Base-by-base conservation (phyloP, 2,113 vertebrate genomes). In the Siphamia tubifer region DNA sequence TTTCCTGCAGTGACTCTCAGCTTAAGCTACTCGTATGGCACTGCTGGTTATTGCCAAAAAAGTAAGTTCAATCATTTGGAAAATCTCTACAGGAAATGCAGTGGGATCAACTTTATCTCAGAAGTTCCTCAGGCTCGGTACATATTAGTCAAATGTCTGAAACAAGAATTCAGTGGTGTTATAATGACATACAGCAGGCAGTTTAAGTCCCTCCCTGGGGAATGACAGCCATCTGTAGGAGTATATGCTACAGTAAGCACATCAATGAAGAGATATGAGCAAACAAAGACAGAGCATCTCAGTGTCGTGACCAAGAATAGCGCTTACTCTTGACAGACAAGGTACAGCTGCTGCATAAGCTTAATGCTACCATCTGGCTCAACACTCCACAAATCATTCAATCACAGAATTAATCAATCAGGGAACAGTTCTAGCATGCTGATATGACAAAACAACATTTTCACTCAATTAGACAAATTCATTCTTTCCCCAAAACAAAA, bases 261-360 rank as follows among this genome's bases (percentile, higher is more conserved):
- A 73, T 57, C 25, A 4, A 34, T 19, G 64, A 60, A 66, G 72
- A 63, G 73, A 68, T 38, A 79, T 35, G 60, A 17, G 62, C 68
- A 81, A 80, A 85, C 73, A 74, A 42, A 86, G 64, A 77, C 75
- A 71, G 56, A 69, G 77, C 54, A 56, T 82, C 70, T 84, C 62
- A 75, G 83, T 72, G 86, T 91, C 87, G 89, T 91, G 89, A 91
- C 86, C 76, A 71, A 68, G 65, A 84, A 66, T 12, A 75, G 63
- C 27, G 36, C 71, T 80, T 65, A 61, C 44, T 75, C 52, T 62
- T 68, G 55, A 77, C 12, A 39, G 69, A 68, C 30, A 38, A 73
- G 69, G 79, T 62, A 31, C 73, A 71, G 77, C 75, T 78, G 63
- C 83, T 80, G 82, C 74, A 67, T 25, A 28, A 42, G 69, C 54